A percentile compares a stretch with the other conserved stretches of the same genome.
These are phyloP conservation scores for Parthenolecanium corni DNA, from an alignment of 2,888 invertebrate genomes.

Conservation along the genomic window DNA sequence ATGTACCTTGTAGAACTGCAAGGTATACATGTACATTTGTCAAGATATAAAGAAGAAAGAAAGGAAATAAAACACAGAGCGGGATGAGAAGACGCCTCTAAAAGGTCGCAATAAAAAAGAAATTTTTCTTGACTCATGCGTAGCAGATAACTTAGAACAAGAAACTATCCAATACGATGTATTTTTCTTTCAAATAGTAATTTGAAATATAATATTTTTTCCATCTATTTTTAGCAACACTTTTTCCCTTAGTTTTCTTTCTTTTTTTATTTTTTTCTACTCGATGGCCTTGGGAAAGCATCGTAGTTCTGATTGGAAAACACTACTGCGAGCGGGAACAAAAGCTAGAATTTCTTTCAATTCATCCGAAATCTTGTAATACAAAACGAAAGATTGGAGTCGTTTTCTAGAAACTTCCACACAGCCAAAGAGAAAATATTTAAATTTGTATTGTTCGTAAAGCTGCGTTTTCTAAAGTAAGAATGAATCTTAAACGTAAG, in stretches of 20 bases:
- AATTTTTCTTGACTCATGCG: background rate
- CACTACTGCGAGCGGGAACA: too few species aligned
- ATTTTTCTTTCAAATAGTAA: background rate
- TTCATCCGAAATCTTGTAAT: too few species aligned
- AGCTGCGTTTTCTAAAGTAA: too few species aligned
- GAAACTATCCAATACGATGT: background rate
- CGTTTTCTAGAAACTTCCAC: too few species aligned
- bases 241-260: background rate
- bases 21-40: constrained; percentile 1
- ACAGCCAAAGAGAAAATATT: too few species aligned
- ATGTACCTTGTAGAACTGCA: too few species aligned
- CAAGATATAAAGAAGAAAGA: background rate
- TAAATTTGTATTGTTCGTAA: too few species aligned
- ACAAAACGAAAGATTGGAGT: too few species aligned
- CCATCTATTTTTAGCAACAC: background rate
- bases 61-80: background rate
- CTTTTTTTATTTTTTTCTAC: background rate
- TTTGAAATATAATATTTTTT: constrained; percentile 3
- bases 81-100: background rate
- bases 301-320: too few species aligned
- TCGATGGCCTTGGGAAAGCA: background rate
- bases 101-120: constrained; percentile 4
- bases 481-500: too few species aligned
- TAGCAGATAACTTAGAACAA: background rate
- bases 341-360: too few species aligned